These are phyloP conservation scores for Acromyrmex heyeri DNA, from an alignment of 1,140 invertebrate genomes.

Conservation along the genomic window DNA sequence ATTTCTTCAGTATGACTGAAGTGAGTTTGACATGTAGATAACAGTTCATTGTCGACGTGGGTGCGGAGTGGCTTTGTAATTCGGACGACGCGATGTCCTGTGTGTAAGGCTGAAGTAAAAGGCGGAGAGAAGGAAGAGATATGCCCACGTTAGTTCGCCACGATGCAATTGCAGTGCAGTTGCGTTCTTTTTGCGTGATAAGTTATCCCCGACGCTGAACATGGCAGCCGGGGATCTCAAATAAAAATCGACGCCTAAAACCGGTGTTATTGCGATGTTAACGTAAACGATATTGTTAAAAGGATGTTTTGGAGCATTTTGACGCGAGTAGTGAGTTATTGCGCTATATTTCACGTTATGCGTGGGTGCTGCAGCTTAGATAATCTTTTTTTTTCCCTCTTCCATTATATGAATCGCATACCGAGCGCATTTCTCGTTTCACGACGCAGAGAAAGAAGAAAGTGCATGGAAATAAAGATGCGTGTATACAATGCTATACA, in stretches of 20 bases:
- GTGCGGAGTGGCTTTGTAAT: constrained; percentile 23
- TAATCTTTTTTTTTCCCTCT: not conserved
- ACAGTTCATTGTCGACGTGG: not conserved
- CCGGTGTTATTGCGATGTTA: constrained; percentile 18
- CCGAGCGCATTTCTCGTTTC: constrained; percentile 19
- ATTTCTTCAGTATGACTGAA: not conserved
- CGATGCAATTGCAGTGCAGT: constrained; percentile 32
- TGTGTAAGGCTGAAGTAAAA: constrained; percentile 17
- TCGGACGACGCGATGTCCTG: not conserved
- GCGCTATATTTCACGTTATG: constrained; percentile 45
- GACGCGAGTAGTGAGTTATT: constrained; percentile 41
- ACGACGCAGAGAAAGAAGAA: not conserved
- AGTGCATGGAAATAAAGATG: constrained; percentile 18
- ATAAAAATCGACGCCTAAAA: constrained; percentile 46
- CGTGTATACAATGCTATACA: not conserved
- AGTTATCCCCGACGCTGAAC: constrained; percentile 25
- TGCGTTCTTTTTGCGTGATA: constrained; percentile 34
- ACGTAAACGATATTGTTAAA: constrained; percentile 53
- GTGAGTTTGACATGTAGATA: constrained; percentile 41
- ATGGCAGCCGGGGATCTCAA: constrained; percentile 49
- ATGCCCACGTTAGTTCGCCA: not conserved
- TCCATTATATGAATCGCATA: constrained; percentile 10
- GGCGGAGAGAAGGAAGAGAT: not conserved
- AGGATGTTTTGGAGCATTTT: constrained; percentile 43
- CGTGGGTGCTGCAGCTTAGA: constrained; percentile 34